These are phyloP conservation scores for Benitochromis conjunctus DNA, from an alignment of 2,113 vertebrate species.

Conservation along the genomic window DNA sequence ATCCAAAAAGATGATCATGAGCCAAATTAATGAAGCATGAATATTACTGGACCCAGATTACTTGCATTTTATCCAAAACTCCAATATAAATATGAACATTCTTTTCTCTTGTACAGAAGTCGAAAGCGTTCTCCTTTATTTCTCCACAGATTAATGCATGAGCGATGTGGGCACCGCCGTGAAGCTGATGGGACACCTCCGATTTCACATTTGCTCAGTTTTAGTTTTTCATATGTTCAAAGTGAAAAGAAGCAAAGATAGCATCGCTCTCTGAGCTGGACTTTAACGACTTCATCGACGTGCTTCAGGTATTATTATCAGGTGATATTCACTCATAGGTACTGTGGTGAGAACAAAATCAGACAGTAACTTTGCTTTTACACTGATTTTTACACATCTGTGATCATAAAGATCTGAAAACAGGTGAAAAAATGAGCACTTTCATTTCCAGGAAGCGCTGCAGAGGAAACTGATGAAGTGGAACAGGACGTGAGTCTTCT, in stretches of 20 bases:
- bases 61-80: too few relatives aligned
- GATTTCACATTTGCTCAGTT: background rate
- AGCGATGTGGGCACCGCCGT: background rate
- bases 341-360: background rate
- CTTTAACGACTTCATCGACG: background rate
- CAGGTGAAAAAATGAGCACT: background rate
- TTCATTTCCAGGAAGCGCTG: background rate
- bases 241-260: background rate
- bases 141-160: background rate
- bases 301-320: background rate
- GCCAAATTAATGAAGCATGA: background rate
- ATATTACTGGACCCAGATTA: fast-evolving
- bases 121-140: background rate
- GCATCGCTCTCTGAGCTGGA: background rate
- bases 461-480: background rate
- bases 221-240: background rate
- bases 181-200: background rate
- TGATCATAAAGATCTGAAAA: background rate
- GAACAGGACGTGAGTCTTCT: too few relatives aligned
- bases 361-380: too few relatives aligned
- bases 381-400: background rate
- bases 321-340: background rate
- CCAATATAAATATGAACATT: background rate
- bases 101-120: background rate
- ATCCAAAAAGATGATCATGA: background rate